These are phyloP conservation scores for Myotis lucifugus DNA, from an alignment of 2,113 vertebrate genomes.

Conservation along the genomic window DNA sequence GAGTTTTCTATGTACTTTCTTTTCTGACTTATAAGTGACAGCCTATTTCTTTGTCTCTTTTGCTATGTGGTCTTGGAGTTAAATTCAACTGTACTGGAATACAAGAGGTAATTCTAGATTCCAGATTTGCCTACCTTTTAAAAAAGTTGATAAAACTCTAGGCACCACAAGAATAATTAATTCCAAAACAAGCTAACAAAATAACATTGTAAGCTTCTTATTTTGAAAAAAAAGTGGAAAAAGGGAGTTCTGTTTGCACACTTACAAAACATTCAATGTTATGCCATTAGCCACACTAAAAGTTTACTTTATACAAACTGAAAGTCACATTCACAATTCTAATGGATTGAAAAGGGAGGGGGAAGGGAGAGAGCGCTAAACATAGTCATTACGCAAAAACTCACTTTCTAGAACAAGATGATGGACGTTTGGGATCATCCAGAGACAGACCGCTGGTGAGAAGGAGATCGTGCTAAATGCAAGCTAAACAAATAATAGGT, in stretches of 20 bases:
- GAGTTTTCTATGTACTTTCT: not conserved
- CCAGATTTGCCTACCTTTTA: not conserved
- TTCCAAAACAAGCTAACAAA: not conserved
- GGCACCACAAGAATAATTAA: constrained; percentile 7
- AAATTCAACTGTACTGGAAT: not conserved
- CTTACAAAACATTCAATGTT: not conserved
- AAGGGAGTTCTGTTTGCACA: not conserved
- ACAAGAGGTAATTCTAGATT: not conserved
- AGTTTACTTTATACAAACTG: not conserved
- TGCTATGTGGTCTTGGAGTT: not conserved
- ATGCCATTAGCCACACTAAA: not conserved
- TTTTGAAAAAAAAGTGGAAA: not conserved
- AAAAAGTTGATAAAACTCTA: constrained; percentile 9
- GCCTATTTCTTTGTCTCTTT: constrained; percentile 11
- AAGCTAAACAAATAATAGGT: constrained; percentile 46
- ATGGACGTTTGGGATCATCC: constrained; percentile 47
- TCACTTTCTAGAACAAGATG: constrained; percentile 7
- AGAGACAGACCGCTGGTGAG: not conserved
- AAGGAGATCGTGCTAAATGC: constrained; percentile 29
- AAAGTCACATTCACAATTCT: not conserved
- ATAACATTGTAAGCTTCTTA: not conserved
- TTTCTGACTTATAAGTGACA: constrained; percentile 28
- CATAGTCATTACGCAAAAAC: constrained; percentile 36
- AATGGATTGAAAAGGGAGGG: not conserved
- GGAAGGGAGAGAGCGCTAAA: not conserved